These are phyloP conservation scores for Lasioglossum pauxillum DNA, from an alignment of 2,888 invertebrate species.

Conservation along the genomic window DNA sequence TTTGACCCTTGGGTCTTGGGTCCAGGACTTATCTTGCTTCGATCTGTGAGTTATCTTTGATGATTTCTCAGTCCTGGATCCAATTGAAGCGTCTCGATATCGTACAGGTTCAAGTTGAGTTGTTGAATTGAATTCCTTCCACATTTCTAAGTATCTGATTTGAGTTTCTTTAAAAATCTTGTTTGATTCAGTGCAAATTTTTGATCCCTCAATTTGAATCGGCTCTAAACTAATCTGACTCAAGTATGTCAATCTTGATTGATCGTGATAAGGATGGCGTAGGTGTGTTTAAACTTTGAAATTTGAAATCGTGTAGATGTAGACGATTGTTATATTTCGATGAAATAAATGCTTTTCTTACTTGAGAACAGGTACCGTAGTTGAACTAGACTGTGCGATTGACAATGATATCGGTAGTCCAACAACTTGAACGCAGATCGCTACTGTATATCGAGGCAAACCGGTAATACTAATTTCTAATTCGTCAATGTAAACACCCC, in stretches of 20 bases:
- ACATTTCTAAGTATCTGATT: not conserved
- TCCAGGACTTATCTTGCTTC: too few species aligned
- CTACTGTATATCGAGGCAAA: slow-evolving; percentile 80
- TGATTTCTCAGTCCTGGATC: too few species aligned
- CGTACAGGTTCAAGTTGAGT: too few species aligned
- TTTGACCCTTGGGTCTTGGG: not conserved
- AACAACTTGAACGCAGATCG: slow-evolving; percentile 80
- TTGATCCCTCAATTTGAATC: not conserved
- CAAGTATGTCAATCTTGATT: not conserved
- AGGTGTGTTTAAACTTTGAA: not conserved
- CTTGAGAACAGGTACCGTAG: slow-evolving; percentile 53
- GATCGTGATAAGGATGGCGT: not conserved
- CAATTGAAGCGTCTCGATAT: too few species aligned
- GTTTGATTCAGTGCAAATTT: not conserved
- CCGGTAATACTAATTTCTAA: slow-evolving; percentile 82
- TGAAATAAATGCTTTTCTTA: slow-evolving; percentile 6
- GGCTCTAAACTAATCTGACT: too few species aligned
- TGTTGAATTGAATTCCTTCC: not conserved
- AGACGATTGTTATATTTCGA: not conserved
- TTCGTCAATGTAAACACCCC: slow-evolving; percentile 85
- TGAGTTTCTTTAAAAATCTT: not conserved
- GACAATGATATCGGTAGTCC: slow-evolving; percentile 83
- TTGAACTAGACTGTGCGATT: slow-evolving; percentile 76
- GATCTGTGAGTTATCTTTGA: too few species aligned
- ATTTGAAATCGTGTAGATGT: not conserved